Conservation (phyloP, 1,140 invertebrate genomes). For the Caenorhabditis remanei region DNA sequence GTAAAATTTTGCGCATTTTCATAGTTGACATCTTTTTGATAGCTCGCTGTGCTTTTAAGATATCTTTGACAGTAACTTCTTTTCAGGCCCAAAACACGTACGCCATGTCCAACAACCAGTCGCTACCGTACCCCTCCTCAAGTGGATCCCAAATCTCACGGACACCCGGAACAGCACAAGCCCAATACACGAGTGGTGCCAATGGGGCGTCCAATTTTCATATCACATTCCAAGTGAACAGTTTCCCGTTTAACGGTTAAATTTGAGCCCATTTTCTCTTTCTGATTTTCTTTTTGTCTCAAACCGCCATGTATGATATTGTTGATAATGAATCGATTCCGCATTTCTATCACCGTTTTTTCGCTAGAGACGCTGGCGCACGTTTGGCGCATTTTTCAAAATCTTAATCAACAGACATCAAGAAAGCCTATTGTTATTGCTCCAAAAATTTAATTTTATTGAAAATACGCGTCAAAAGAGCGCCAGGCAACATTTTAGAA, state of each 20-base stretch:
- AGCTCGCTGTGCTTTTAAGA: no score
- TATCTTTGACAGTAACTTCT: background rate
- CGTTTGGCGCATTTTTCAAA: no score
- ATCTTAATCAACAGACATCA: no score
- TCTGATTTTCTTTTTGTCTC: background rate
- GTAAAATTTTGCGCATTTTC: no score
- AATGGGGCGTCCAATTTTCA: constrained; percentile 37
- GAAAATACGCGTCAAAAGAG: no score
- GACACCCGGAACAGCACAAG: constrained; percentile 43
- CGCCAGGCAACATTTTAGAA: no score
- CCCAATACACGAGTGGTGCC: constrained; percentile 25
- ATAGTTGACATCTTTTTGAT: no score
- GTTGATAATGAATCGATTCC: constrained; percentile 22
- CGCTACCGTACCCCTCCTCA: constrained; percentile 4
- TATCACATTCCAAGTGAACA: constrained; percentile 46
- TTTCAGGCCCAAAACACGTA: constrained; percentile 45
- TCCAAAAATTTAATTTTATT: no score
- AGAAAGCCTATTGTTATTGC: no score
- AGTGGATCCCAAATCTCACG: background rate
- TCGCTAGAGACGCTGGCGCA: no score
- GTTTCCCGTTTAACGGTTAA: constrained; percentile 57
- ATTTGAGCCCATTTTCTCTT: background rate
- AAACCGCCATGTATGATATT: background rate
- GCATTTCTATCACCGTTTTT: no score
- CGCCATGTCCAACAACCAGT: constrained; percentile 7